Percentiles rank a stretch among this genome's conserved stretches.
Evolutionary conservation across 2,113 vertebrate species (phyloP).

Genomic region (Odobenus rosmarus): DNA sequence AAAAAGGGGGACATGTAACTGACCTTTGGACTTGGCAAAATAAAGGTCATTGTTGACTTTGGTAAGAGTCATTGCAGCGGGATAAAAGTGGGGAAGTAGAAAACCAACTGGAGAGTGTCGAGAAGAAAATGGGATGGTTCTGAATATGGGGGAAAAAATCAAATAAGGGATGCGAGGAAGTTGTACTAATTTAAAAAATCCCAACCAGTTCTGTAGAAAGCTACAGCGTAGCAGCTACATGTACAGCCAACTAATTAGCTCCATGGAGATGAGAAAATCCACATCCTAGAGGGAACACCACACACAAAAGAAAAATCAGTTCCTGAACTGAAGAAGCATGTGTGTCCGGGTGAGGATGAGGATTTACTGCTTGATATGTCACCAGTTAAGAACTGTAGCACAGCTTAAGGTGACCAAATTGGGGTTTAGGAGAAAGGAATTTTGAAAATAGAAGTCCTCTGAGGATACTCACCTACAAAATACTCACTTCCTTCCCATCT

Average conservation of each 20-base stretch:
- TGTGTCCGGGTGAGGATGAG: neutral
- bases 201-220: neutral
- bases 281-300: neutral
- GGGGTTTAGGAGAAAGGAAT: neutral
- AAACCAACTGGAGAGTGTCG: neutral
- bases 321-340: neutral
- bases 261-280: neutral
- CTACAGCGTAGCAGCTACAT: neutral
- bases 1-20: neutral
- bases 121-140: neutral
- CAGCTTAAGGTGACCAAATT: neutral
- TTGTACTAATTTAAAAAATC: neutral
- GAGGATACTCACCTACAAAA: neutral
- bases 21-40: neutral
- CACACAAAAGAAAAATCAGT: neutral
- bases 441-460: neutral
- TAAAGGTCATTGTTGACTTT: neutral
- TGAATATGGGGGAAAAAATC: neutral
- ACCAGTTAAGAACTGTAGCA: neutral
- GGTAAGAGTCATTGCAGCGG: neutral
- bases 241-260: neutral
- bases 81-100: neutral
- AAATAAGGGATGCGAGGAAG: neutral
- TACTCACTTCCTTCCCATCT: neutral
- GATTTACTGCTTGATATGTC: neutral